A percentile compares a stretch with the other conserved stretches of the same genome.
These are phyloP conservation scores for Drymodes brunneopygia DNA, from an alignment of 2,113 vertebrate species.

Conservation along the genomic window DNA sequence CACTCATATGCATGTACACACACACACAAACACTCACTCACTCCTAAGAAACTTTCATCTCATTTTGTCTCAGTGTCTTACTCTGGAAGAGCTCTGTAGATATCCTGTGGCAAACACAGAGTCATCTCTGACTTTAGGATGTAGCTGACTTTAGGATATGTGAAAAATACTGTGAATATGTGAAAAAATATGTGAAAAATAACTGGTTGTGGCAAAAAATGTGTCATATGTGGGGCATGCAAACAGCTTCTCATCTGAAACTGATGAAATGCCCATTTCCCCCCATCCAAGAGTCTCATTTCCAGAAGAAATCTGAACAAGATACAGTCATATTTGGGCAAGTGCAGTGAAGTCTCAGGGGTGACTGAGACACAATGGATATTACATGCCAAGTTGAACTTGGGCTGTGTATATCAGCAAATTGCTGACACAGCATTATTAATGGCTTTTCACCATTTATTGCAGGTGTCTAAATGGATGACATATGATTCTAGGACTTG, in stretches of 20 bases:
- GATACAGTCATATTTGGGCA: neutral
- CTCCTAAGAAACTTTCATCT: neutral
- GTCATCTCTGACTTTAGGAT: neutral
- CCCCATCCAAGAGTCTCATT: neutral
- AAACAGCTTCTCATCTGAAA: neutral
- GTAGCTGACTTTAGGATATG: too few species aligned
- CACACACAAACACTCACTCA: too few species aligned
- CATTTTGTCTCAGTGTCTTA: neutral
- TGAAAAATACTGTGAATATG: too few species aligned
- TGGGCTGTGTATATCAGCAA: neutral
- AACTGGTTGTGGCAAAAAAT: neutral
- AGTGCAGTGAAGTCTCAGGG: neutral
- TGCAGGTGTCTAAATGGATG: neutral
- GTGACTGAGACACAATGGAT: neutral
- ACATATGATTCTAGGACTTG: neutral
- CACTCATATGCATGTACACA: rapidly evolving
- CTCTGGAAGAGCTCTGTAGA: neutral
- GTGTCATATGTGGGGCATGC: neutral
- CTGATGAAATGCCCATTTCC: neutral
- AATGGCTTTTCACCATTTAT: neutral
- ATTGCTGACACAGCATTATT: neutral
- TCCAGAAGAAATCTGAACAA: neutral
- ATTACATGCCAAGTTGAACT: neutral
- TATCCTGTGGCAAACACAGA: neutral
- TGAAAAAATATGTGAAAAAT: too few species aligned